These are phyloP conservation scores for Conger conger DNA, from an alignment of 2,113 vertebrate genomes.

Conservation along the genomic window DNA sequence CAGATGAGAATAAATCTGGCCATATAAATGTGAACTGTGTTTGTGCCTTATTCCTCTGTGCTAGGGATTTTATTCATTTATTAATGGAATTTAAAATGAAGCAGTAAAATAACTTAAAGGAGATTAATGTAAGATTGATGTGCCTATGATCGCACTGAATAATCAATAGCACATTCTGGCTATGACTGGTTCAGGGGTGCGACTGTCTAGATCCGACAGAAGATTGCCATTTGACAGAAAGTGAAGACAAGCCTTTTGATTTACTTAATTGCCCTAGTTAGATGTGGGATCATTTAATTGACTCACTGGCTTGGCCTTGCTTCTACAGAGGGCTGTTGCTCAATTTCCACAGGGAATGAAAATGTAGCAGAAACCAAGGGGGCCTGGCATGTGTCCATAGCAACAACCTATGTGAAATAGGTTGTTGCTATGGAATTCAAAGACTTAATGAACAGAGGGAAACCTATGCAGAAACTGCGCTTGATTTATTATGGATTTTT, in stretches of 20 bases:
- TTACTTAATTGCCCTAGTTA: constrained; percentile 9
- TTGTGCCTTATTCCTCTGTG: neutral
- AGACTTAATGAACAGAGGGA: constrained; percentile 30
- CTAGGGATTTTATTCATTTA: constrained; percentile 23
- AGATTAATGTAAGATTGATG: constrained; percentile 40
- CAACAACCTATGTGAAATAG: no score
- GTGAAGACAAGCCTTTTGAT: constrained; percentile 8
- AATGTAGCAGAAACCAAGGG: constrained; percentile 13
- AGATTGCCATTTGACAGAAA: neutral
- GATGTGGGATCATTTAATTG: constrained; percentile 17
- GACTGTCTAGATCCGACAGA: constrained; percentile 25
- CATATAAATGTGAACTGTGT: constrained; percentile 2
- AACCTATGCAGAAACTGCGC: constrained; percentile 33
- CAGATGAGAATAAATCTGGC: constrained; percentile 15
- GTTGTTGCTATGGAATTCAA: constrained; percentile 50
- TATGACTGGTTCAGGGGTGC: neutral
- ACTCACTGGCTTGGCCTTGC: neutral
- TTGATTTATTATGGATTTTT: constrained; percentile 41
- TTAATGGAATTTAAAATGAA: constrained; percentile 48
- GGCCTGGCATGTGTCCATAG: constrained; percentile 19
- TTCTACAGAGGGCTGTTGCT: neutral
- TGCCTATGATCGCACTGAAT: constrained; percentile 10
- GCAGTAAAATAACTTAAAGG: constrained; percentile 33
- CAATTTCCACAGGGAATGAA: neutral
- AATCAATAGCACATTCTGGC: constrained; percentile 35